Base-by-base conservation (phyloP, 2,113 vertebrate genomes). In the Eurystomus gularis region DNA sequence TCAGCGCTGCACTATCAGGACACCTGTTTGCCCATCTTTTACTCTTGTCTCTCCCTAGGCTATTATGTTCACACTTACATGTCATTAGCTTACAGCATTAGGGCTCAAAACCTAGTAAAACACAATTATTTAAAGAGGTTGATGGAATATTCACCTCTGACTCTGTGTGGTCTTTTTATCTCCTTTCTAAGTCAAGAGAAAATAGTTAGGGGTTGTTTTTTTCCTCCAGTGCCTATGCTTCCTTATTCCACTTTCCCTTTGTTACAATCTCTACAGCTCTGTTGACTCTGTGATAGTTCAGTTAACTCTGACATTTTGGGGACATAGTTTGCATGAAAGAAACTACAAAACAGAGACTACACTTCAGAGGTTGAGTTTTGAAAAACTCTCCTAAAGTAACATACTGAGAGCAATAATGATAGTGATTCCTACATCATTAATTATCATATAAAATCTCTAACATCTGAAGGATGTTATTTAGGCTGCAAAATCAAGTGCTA, bases 231-330 rank as follows among this genome's bases (percentile, higher is more conserved):
- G 60, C 48, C 14, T 86, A 21, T 70, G 28, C 46, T 35, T 83
- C n/a, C 24, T 71, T 76, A 76, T 80, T 83, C 91, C 17, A 80
- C 40, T 71, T 83, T 76, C 61, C 24, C 7, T 85, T 93, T 92
- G 71, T 88, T 96, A 52, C 17, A 26, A 68, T 84, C 33, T 84
- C 76, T 81, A 11, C 68, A 88, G 82, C 79, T 92, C 61, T 17
- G 64, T 51, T 93, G 76, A 71, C 64, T 96, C 55, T 40, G 51
- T 91, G 93, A 88, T 76, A 88, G 61, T 93, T 95, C 86, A 82
- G 88, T 88, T 93, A 86, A 75, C 90, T 93, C 79, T 96, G 93
- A 93, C 75, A 14, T 88, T 95, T 96, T 96, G 76, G 61, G 95
- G 92, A 57, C 80, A 52, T 25, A 68, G 68, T 92, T 94, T 95